Evolutionary conservation across 2,113 vertebrate genomes (phyloP), one percentile per base, ranked within the genome.

Genomic region (Dasyprocta punctata): DNA sequence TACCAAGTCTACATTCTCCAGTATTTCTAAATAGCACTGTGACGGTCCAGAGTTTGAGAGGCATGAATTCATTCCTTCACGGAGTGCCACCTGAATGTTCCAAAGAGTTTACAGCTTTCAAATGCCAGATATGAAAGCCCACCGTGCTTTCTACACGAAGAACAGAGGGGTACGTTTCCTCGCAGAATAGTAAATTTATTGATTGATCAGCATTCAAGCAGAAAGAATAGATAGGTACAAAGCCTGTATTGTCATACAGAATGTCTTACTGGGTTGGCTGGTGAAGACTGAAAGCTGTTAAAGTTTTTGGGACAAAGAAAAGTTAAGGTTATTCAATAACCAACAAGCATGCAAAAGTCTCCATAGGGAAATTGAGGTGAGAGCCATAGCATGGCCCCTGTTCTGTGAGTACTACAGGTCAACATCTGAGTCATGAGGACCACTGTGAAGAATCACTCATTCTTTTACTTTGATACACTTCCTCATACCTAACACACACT

Each of bases 341-440:
- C 0, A 26, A 47, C 49, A 44, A 58, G 44, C 12, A 86, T 82
- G 33, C 4, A 75, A 78, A 95, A n/a, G 52, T 71, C 44, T 56
- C 8, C n/a, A 0, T 30, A 14, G 20, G 11, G 36, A 82, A 17
- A 12, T 0, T 22, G 26, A 75, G n/a, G 13, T 47, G 36, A 67
- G 30, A n/a, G 9, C 33, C 24, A 13, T 49, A 20, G 26, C 49
- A 0, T n/a, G n/a, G 33, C 3, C 63, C 28, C 26, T 12, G 20
- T 13, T 61, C 22, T 7, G 0, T 47, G 47, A 41, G 30, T 26
- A 0, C 5, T 38, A 36, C 10, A 22, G 61, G 19, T 3, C 10
- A 3, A 52, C 22, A 24, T 13, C 30, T 33, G 26, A 63, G 44
- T 77, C 58, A 5, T 60, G 7, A 52, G 24, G 14, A 54, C 38